Base-by-base conservation (phyloP, 30 jellyfish, hydroid and myxozoan genomes). In the Nemopilema nomurai region DNA sequence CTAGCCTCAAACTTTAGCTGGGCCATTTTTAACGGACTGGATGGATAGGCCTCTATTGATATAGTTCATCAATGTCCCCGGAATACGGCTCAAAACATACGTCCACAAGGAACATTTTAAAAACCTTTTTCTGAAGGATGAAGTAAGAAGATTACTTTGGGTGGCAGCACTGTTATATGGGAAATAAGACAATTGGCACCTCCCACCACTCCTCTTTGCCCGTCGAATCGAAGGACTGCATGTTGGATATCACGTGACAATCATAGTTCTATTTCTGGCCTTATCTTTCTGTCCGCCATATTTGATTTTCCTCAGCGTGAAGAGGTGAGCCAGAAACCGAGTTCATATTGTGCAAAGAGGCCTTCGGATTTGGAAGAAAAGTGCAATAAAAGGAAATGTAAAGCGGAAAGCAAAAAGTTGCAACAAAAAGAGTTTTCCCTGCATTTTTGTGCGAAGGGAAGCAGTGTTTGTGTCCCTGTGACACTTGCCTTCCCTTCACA, bases 381-480 rank as follows among this genome's bases (percentile, higher is more conserved):
- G 57, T 13, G 9, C 57, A 41, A 41, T 13, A 41, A 41, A 13
- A 3, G 57, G 57, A 3, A 4, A 29, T 0, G 20, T 24, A 18
- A 66, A 66, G 9, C 50, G 32, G 32, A 28, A 20, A 66, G 28
- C 76, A 66, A 66, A 9, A 1, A 41, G 57, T 41, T 18, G 28
- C 19, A 21, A 18, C 18, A 66, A 66, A 29, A 17, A 4, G 16
- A 29, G 57, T 41, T 41, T 3, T 63, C 4, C n/a, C 80, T 0
- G 16, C 51, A 23, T 70, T 22, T 27, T 70, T 70, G 1, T 9
- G 26, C 17, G 66, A 41, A 63, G 22, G 62, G 13, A 71, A 28
- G 52, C 81, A 28, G 62, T 29, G 85, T 68, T 82, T 82, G 91
- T 82, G 85, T 28, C 91, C 91, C 91, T 82, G 91, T 82, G 91